Evolutionary conservation across 2,797 vertebrate species (phyloP).

Genomic region (Sardinella longiceps): DNA sequence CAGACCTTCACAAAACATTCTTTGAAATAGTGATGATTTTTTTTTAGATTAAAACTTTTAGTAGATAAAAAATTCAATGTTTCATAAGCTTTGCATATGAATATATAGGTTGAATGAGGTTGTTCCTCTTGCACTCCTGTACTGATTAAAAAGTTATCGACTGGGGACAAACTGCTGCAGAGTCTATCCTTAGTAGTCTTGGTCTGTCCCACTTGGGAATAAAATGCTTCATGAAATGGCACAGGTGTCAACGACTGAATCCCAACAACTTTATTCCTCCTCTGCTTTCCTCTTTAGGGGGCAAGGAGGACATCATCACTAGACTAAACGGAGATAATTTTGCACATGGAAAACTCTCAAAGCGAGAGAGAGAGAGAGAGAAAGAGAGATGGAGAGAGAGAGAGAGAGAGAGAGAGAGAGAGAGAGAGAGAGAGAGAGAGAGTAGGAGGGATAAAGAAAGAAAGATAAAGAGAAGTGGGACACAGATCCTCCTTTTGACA

Average conservation of each 20-base stretch:
- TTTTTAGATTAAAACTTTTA: too few relatives aligned
- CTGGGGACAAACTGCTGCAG: background rate
- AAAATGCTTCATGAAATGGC: background rate
- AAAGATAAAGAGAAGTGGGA: background rate
- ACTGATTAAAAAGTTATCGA: background rate
- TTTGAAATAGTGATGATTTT: too few relatives aligned
- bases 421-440: background rate
- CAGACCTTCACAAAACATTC: background rate
- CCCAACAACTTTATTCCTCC: background rate
- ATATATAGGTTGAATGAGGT: background rate
- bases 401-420: background rate
- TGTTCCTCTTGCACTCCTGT: background rate
- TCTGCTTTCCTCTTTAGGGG: background rate
- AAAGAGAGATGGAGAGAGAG: background rate
- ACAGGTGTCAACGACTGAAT: background rate
- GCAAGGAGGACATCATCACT: background rate
- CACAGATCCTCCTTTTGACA: conserved; percentile 15
- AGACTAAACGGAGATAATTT: background rate
- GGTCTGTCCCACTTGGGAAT: background rate
- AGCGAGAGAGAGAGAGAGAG: background rate
- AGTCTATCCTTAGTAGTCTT: background rate
- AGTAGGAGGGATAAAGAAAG: too few relatives aligned
- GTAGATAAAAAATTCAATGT: too few relatives aligned
- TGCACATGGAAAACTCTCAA: background rate
- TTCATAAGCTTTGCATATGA: too few relatives aligned